Evolutionary conservation across 2,888 invertebrate genomes (phyloP).

Genomic region (Dasysyrphus tricinctus): DNA sequence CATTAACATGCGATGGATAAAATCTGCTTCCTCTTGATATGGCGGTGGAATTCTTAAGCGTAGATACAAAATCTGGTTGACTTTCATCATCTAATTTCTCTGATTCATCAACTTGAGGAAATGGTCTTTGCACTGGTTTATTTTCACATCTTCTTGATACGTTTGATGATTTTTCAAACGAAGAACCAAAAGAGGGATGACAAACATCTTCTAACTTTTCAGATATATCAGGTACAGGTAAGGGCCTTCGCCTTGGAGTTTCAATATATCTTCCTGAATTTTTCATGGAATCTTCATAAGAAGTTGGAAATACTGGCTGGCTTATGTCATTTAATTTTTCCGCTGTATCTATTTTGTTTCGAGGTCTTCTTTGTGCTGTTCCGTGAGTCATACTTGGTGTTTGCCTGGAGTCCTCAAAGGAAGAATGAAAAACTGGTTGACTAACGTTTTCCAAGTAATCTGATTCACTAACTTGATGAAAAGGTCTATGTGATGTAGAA

Average conservation of each 20-base stretch:
- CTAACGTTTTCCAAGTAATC: background rate
- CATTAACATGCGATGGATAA: background rate
- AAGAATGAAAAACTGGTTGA: slow-evolving; percentile 19
- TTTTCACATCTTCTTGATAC: background rate
- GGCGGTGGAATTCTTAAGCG: background rate
- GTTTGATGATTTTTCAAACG: background rate
- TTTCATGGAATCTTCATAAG: background rate
- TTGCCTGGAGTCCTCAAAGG: slow-evolving; percentile 6
- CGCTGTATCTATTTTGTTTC: background rate
- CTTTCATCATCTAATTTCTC: slow-evolving; percentile 7
- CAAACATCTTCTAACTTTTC: slow-evolving; percentile 8
- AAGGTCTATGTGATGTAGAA: background rate
- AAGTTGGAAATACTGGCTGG: background rate
- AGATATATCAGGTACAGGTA: background rate
- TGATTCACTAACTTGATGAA: background rate
- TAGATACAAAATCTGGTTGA: slow-evolving; percentile 20
- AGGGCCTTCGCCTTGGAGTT: background rate
- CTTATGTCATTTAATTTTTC: background rate
- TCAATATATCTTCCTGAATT: background rate
- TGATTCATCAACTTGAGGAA: background rate
- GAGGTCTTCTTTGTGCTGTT: background rate
- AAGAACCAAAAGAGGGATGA: background rate
- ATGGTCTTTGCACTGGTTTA: background rate
- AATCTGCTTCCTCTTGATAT: background rate
- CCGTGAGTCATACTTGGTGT: background rate